Base-by-base conservation (phyloP, 1,140 invertebrate genomes). In the Bilobella aurantiaca region DNA sequence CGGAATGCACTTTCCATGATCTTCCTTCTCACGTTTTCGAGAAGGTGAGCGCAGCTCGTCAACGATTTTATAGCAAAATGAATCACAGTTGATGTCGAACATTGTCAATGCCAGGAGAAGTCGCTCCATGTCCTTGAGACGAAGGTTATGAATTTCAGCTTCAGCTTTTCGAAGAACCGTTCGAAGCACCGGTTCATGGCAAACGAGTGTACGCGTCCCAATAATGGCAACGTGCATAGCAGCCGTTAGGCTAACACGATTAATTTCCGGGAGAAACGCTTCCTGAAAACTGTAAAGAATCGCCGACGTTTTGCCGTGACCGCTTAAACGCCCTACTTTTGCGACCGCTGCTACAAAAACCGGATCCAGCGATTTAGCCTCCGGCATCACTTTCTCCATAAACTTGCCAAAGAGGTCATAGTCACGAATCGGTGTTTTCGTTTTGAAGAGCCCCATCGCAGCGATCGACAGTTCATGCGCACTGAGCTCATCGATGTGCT, bases 81-180 rank as follows among this genome's bases (percentile, higher is more conserved):
- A 74, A 76, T 68, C 75, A 32, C 77, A 77, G 16, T 76, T 64
- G 58, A 78, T 75, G 72, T 82, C 79, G 37, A 82, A 83, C 63
- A 79, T 76, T 2, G 74, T 75, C 25, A 84, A 74, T 1, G 75
- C 74, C 63, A 81, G 78, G 2, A 80, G 67, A 1, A 85, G 74
- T 64, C 84, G 77, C 75, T 86, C 85, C 12, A 86, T 73, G 68
- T 87, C 85, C 76, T 87, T 86, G 0, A 86, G 56, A 60, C 84
- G 78, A 0, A 77, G 72, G 1, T 61, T 28, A 1, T 75, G 37
- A 1, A 80, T 18, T 62, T 77, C 64, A 0, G 70, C 64, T 56
- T 68, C 28, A 29, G 74, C 62, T 49, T 77, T 77, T 16, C 58
- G 21, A n/a, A 71, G 21, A 25, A 73, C 68, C 34, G 58, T 60